These are phyloP conservation scores for Pangasianodon gigas DNA, from an alignment of 2,113 vertebrate species.

Conservation along the genomic window DNA sequence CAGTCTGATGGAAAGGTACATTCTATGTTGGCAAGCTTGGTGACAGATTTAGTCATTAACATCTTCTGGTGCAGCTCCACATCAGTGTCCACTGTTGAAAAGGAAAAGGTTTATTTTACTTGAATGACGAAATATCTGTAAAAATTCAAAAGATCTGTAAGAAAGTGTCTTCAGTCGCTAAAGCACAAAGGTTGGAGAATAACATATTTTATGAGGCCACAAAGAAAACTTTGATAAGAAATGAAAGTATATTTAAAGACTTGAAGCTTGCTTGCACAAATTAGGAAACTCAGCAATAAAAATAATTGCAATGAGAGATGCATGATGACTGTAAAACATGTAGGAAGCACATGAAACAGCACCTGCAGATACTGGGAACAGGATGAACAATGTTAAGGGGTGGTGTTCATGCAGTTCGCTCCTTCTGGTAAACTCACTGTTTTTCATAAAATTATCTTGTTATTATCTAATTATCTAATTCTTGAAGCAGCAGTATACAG, in stretches of 20 bases:
- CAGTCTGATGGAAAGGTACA: conserved; percentile 7
- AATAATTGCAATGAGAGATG: not conserved
- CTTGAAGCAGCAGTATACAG: not conserved
- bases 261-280: not conserved
- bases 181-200: too few species aligned
- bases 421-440: not conserved
- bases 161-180: too few species aligned
- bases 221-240: not conserved
- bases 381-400: not conserved
- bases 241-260: not conserved
- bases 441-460: not conserved
- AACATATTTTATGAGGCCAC: too few species aligned
- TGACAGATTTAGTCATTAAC: conserved; percentile 21
- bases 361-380: not conserved
- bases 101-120: not conserved
- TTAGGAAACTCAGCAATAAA: not conserved
- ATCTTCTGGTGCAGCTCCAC: conserved; percentile 30
- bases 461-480: not conserved
- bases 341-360: not conserved
- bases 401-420: not conserved
- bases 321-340: not conserved
- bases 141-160: not conserved
- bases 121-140: not conserved
- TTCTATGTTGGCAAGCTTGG: conserved; percentile 4
- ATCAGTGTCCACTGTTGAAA: conserved; percentile 9